Conservation (phyloP, 2,113 vertebrate genomes). For the Drymodes brunneopygia region DNA sequence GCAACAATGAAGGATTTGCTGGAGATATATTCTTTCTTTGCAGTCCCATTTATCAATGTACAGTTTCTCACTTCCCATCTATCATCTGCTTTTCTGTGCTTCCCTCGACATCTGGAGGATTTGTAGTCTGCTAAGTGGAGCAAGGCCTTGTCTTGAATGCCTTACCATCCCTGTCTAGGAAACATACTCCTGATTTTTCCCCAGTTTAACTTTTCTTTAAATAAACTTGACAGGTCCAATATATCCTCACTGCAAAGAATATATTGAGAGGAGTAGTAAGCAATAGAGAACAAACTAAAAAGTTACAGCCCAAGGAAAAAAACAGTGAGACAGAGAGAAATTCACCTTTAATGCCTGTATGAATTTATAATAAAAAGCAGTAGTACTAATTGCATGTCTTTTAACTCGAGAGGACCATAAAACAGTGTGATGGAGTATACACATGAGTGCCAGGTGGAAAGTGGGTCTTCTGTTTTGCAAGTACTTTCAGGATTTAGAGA, state of each 20-base stretch:
- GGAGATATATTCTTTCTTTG: constrained; percentile 46
- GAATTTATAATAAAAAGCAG: constrained; percentile 37
- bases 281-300: constrained; percentile 25
- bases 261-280: constrained; percentile 5
- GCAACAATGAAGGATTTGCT: constrained; percentile 50
- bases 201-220: constrained; percentile 63
- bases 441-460: neutral
- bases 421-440: neutral
- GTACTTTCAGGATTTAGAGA: neutral
- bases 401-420: constrained; percentile 45
- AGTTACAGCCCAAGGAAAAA: neutral
- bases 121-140: constrained; percentile 65
- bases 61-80: constrained; percentile 53
- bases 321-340: neutral
- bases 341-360: neutral
- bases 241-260: constrained; percentile 26
- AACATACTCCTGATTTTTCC: constrained; percentile 28
- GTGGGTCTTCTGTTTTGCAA: neutral
- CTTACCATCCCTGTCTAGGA: constrained; percentile 10
- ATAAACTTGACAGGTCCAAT: constrained; percentile 66
- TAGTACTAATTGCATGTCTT: constrained; percentile 37
- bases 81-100: constrained; percentile 64
- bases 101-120: constrained; percentile 56
- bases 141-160: constrained; percentile 53
- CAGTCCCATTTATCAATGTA: constrained; percentile 60